Percentiles rank a stretch among this genome's conserved stretches.
These are phyloP conservation scores for Drosophila niveifrons DNA, from an alignment of 2,888 invertebrate genomes.

Conservation along the genomic window DNA sequence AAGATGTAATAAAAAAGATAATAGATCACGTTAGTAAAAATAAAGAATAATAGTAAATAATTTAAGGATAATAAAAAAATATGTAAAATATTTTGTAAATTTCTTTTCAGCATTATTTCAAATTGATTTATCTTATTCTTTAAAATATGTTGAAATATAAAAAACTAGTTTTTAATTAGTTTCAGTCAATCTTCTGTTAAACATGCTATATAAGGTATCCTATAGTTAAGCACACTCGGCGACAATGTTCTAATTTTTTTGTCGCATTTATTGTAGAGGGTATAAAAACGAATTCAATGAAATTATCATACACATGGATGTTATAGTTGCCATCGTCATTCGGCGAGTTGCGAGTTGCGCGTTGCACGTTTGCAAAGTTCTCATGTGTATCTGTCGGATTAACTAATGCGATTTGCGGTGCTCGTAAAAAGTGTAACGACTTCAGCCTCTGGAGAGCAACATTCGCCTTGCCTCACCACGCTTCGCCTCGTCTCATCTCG, in stretches of 20 bases:
- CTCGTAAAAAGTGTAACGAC: slow-evolving; percentile 77
- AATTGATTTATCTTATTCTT: too few relatives aligned
- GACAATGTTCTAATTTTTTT: neutral
- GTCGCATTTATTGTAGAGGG: slow-evolving; percentile 29
- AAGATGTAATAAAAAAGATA: too few relatives aligned
- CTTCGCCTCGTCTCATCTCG: too few relatives aligned
- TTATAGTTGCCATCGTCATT: slow-evolving; percentile 42
- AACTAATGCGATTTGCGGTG: slow-evolving; percentile 77
- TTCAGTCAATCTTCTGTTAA: neutral
- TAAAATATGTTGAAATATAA: too few relatives aligned
- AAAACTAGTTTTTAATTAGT: neutral
- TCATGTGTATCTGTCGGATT: slow-evolving; percentile 75
- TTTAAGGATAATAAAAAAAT: too few relatives aligned
- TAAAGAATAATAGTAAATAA: too few relatives aligned
- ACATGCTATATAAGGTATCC: neutral
- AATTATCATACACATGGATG: slow-evolving; percentile 64
- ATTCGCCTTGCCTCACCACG: neutral
- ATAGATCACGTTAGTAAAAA: too few relatives aligned
- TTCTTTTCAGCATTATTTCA: too few relatives aligned
- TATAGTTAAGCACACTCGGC: neutral
- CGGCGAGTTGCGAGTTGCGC: slow-evolving; percentile 29
- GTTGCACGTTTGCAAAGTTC: slow-evolving; percentile 35
- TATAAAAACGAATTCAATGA: slow-evolving; percentile 65
- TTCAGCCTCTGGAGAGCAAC: slow-evolving; percentile 44
- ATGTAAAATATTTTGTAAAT: too few relatives aligned